Evolutionary conservation across 23 tunicate genomes (phyloP).

Genomic region (Halocynthia aurantium): DNA sequence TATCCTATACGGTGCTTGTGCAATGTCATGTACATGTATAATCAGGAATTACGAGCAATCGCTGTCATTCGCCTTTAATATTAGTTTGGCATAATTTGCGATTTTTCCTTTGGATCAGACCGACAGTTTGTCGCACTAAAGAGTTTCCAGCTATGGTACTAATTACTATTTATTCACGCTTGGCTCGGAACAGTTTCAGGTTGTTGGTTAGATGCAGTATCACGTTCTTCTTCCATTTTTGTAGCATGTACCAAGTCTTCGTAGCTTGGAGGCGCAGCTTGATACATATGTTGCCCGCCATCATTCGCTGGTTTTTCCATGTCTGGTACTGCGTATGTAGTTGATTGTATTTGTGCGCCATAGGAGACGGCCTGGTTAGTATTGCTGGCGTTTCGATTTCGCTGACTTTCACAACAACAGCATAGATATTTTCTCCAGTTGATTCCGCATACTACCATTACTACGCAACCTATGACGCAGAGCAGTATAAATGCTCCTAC

Average conservation of each 20-base stretch:
- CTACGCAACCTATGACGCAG: slow-evolving; percentile 2
- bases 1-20: too few species aligned
- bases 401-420: slow-evolving; percentile 11
- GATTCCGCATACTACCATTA: slow-evolving; percentile 9
- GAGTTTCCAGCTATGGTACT: too few species aligned
- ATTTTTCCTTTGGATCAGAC: too few species aligned
- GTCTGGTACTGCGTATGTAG: background rate
- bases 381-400: slow-evolving; percentile 5
- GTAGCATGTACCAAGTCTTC: background rate
- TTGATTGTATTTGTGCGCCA: background rate
- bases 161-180: too few species aligned
- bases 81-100: too few species aligned
- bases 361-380: background rate
- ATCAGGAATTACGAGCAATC: too few species aligned
- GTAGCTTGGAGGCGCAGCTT: slow-evolving; percentile 16
- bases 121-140: too few species aligned
- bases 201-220: too few species aligned
- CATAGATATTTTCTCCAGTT: slow-evolving; percentile 14
- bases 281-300: background rate
- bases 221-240: too few species aligned
- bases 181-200: too few species aligned
- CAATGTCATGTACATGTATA: too few species aligned
- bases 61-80: too few species aligned
- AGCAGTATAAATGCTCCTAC: slow-evolving; percentile 7
- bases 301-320: background rate